A percentile compares a stretch with the other conserved stretches of the same genome.
Conservation (phyloP, 92 coral and sea anemone species). For the Palythoa grandiflora region DNA sequence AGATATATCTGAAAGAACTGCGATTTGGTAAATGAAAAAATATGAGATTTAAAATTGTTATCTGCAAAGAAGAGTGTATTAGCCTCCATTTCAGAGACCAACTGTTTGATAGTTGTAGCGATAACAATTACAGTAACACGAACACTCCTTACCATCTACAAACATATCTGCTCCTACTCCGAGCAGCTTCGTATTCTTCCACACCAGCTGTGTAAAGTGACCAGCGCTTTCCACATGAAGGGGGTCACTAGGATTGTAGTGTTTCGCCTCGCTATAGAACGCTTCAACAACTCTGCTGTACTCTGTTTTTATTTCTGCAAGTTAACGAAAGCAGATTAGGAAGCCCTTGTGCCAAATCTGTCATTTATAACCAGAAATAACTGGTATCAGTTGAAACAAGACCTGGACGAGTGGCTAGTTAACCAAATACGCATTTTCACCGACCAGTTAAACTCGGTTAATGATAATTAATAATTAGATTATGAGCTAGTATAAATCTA, state of each 20-base stretch:
- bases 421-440: too few relatives aligned
- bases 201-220: conserved; percentile 61
- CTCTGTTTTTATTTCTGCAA: not conserved
- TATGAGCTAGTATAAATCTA: too few relatives aligned
- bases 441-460: too few relatives aligned
- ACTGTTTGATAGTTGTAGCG: not conserved
- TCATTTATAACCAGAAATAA: too few relatives aligned
- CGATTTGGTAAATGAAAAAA: too few relatives aligned
- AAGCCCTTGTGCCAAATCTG: too few relatives aligned
- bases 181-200: conserved; percentile 52
- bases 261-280: conserved; percentile 47
- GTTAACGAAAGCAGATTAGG: not conserved
- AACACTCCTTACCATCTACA: not conserved
- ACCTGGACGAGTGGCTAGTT: not conserved
- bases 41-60: too few relatives aligned
- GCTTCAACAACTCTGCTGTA: conserved; percentile 25
- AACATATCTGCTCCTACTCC: conserved; percentile 52
- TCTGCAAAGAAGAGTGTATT: too few relatives aligned
- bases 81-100: too few relatives aligned
- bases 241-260: conserved; percentile 35
- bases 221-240: conserved; percentile 30
- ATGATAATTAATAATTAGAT: too few relatives aligned
- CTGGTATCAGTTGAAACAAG: too few relatives aligned
- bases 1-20: too few relatives aligned
- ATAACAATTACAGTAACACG: not conserved